Conservation (phyloP, 2,888 invertebrate species). For the Apodemia arnacis region DNA sequence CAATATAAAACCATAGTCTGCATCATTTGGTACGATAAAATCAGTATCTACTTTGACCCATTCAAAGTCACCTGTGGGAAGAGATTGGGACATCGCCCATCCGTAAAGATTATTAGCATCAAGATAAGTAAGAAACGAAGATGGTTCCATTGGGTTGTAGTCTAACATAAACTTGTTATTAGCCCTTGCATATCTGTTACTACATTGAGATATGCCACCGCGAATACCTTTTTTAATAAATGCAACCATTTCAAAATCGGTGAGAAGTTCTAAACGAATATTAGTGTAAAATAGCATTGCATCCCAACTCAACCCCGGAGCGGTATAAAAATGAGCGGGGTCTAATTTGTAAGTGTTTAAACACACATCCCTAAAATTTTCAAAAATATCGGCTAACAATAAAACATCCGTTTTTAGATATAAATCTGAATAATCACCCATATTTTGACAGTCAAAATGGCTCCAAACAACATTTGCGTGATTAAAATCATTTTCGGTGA, state of each 20-base stretch:
- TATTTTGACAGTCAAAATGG: conserved; percentile 56
- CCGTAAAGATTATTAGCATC: no score
- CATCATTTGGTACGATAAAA: neutral
- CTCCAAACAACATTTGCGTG: conserved; percentile 46
- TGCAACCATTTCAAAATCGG: conserved; percentile 64
- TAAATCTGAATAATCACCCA: conserved; percentile 83
- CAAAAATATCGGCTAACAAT: conserved; percentile 86
- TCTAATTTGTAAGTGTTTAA: conserved; percentile 79
- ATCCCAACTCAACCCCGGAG: conserved; percentile 83
- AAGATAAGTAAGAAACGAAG: conserved; percentile 76
- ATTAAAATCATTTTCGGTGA: conserved; percentile 34
- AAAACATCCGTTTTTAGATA: conserved; percentile 86
- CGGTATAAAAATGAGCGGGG: conserved; percentile 79
- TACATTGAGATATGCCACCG: conserved; percentile 77
- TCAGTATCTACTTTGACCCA: conserved; percentile 80
- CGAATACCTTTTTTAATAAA: conserved; percentile 73
- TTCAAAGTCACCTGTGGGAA: conserved; percentile 83
- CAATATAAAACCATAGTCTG: conserved; percentile 67
- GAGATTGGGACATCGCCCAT: conserved; percentile 45
- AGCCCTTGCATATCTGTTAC: conserved; percentile 84
- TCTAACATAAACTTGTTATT: conserved; percentile 85
- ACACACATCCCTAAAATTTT: conserved; percentile 86
- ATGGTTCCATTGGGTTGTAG: conserved; percentile 72
- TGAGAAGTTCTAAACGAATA: conserved; percentile 69
- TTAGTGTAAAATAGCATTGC: conserved; percentile 77